Evolutionary conservation across 2,797 vertebrate species (phyloP).

Genomic region (Sparus aurata): DNA sequence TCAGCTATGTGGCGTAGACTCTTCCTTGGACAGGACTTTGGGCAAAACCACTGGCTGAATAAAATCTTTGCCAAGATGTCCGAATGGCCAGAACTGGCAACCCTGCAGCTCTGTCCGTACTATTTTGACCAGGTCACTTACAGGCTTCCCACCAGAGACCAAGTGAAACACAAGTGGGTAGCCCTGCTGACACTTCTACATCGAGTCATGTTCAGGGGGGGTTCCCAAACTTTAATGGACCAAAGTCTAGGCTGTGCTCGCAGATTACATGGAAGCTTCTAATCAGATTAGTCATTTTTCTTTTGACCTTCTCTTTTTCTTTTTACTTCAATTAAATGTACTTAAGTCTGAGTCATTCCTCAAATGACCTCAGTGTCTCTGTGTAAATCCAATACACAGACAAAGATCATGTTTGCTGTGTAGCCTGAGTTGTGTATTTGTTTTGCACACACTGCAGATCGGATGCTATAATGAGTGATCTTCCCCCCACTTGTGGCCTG

Average conservation of each 20-base stretch:
- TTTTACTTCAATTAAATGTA: neutral
- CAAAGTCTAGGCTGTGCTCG: neutral
- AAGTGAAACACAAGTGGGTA: constrained; percentile 40
- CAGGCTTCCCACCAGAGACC: constrained; percentile 35
- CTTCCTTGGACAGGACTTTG: constrained; percentile 14
- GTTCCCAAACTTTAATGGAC: neutral
- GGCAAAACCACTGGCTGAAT: constrained; percentile 43
- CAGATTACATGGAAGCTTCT: neutral
- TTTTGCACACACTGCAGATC: neutral
- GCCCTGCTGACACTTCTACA: neutral
- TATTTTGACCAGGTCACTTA: constrained; percentile 67
- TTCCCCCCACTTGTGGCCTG: constrained; percentile 62
- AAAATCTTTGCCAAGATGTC: constrained; percentile 32
- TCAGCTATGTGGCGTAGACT: constrained; percentile 37
- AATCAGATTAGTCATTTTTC: neutral
- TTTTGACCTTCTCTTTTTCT: neutral
- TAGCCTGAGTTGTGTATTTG: neutral
- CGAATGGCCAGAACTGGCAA: constrained; percentile 16
- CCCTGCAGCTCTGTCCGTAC: constrained; percentile 48
- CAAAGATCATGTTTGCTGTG: neutral
- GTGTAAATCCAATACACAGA: neutral
- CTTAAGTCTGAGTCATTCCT: too few species aligned
- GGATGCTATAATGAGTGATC: neutral
- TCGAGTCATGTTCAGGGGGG: neutral
- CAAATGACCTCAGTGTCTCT: neutral